A percentile compares a stretch with the other conserved stretches of the same genome.
phyloP scores from a whole-genome alignment of 2,797 vertebrate genomes.

The Periophthalmus magnuspinnatus region DNA sequence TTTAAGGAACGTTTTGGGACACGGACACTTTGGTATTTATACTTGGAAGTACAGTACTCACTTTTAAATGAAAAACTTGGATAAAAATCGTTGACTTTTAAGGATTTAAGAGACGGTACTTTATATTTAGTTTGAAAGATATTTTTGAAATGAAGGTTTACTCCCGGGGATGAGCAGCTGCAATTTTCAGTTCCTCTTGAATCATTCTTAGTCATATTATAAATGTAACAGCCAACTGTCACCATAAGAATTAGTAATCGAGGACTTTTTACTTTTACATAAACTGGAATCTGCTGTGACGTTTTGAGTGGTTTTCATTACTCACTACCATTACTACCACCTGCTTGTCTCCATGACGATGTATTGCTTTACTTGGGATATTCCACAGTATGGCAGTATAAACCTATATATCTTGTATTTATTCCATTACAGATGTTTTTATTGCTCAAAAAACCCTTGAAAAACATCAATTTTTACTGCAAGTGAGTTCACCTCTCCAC shows the following conservation, averaged over 20 bases:
- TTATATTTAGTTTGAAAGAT: not conserved
- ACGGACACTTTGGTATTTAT: not conserved
- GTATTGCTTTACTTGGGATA: too few relatives aligned
- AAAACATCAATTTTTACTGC: too few relatives aligned
- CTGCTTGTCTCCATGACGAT: too few relatives aligned
- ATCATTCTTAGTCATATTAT: constrained; percentile 3
- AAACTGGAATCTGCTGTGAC: not conserved
- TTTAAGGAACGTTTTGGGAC: constrained; percentile 36
- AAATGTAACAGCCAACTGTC: not conserved
- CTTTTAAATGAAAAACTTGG: not conserved
- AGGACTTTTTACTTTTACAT: not conserved
- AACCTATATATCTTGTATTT: too few relatives aligned
- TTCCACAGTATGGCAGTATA: too few relatives aligned
- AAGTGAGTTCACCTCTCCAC: too few relatives aligned
- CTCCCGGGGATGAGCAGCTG: constrained; percentile 20
- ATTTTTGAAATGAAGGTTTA: constrained; percentile 12
- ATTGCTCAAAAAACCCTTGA: too few relatives aligned
- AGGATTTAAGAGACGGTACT: not conserved
- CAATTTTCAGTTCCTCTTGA: constrained; percentile 13
- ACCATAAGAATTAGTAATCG: not conserved
- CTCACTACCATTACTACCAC: not conserved
- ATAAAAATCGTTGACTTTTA: not conserved
- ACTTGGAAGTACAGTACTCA: constrained; percentile 2
- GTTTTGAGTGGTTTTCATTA: not conserved
- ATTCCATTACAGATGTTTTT: too few relatives aligned